Conservation (phyloP, 2,888 invertebrate species). For the Drosophila birchii region DNA sequence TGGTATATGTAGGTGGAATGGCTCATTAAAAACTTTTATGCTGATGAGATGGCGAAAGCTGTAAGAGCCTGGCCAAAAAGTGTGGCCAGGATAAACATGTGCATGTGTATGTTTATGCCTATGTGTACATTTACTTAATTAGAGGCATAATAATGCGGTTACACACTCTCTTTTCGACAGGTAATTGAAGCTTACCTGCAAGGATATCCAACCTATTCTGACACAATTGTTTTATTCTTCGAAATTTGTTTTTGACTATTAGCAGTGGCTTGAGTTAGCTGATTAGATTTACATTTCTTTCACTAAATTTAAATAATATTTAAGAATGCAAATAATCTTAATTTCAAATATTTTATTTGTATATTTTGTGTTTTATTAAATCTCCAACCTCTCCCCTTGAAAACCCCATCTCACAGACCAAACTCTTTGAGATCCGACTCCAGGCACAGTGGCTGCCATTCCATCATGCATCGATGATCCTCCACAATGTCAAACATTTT, state of each 20-base stretch:
- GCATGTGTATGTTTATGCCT: not conserved
- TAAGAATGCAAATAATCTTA: not conserved
- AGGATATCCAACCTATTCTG: constrained; percentile 32
- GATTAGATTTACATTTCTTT: not conserved
- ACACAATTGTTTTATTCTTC: not conserved
- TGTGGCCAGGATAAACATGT: constrained; percentile 10
- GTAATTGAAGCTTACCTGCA: constrained; percentile 25
- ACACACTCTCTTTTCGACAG: constrained; percentile 2
- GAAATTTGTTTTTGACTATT: not conserved
- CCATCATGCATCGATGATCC: constrained; percentile 63
- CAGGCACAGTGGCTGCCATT: constrained; percentile 57
- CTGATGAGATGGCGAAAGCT: constrained; percentile 63
- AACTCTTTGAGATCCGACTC: constrained; percentile 55
- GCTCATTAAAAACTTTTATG: constrained; percentile 78
- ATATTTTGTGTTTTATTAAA: constrained; percentile 2
- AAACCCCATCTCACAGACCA: constrained; percentile 30
- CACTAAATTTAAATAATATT: not conserved
- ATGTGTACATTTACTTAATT: constrained; percentile 67
- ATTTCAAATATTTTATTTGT: not conserved
- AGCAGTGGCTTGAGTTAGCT: not conserved
- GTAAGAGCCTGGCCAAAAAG: constrained; percentile 37
- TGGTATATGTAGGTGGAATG: constrained; percentile 23
- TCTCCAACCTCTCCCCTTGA: constrained; percentile 10
- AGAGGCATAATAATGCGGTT: constrained; percentile 66
- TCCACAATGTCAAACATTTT: constrained; percentile 67